A percentile compares a stretch with the other conserved stretches of the same genome.
Evolutionary conservation across 2,888 invertebrate species (phyloP).

Genomic region (Pyrocoelia pectoralis): DNA sequence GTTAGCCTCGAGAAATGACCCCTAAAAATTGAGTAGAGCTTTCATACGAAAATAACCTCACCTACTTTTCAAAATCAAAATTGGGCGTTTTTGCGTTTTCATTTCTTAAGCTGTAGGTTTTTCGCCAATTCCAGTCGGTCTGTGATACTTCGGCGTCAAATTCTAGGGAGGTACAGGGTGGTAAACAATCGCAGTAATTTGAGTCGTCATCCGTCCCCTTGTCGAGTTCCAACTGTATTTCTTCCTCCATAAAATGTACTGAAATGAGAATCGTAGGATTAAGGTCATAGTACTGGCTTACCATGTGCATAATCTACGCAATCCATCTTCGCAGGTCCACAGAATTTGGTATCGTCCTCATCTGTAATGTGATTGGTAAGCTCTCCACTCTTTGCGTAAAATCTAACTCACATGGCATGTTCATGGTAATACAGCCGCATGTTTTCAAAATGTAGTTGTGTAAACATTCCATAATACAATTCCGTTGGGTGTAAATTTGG

Average conservation of each 20-base stretch:
- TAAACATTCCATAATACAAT: conserved; percentile 72
- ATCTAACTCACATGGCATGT: conserved; percentile 24
- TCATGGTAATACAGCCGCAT: conserved; percentile 19
- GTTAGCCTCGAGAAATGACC: conserved; percentile 67
- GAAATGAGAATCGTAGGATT: background rate
- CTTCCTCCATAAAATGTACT: background rate
- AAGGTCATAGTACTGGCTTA: conserved; percentile 11
- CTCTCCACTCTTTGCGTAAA: no score
- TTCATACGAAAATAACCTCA: background rate
- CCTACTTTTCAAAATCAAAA: conserved; percentile 51
- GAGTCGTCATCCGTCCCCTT: background rate
- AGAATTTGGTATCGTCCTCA: conserved; percentile 49
- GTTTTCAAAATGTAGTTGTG: conserved; percentile 17
- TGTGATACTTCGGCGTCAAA: conserved; percentile 22
- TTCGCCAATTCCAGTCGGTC: conserved; percentile 20
- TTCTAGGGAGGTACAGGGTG: conserved; percentile 15
- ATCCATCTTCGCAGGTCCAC: conserved; percentile 59
- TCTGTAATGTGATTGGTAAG: background rate
- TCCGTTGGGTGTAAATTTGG: conserved; percentile 25
- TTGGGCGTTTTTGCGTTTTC: background rate
- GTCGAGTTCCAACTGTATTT: background rate
- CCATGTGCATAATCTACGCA: conserved; percentile 30
- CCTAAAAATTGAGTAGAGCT: conserved; percentile 55
- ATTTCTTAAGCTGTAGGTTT: background rate
- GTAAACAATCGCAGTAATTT: conserved; percentile 21